phyloP scores from a whole-genome alignment of 2,888 invertebrate genomes.

The Pachymerium ferrugineum region DNA sequence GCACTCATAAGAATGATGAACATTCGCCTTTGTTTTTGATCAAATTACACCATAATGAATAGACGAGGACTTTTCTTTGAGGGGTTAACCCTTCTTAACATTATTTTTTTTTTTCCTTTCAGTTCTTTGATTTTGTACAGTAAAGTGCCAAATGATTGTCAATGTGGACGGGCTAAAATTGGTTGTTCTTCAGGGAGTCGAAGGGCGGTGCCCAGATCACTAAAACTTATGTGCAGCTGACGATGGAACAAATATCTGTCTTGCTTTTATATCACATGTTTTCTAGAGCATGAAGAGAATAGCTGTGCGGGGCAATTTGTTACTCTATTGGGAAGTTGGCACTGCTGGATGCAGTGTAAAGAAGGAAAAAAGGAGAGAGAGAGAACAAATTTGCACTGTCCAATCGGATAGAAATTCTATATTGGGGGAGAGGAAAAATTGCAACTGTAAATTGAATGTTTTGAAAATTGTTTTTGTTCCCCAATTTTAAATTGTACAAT shows the following conservation, averaged over 20 bases:
- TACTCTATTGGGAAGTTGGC: constrained; percentile 3
- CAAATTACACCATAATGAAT: background rate
- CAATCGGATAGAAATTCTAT: constrained; percentile 8
- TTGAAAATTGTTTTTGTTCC: background rate
- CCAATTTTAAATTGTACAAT: too few species aligned
- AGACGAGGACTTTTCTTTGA: background rate
- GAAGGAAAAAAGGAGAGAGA: background rate
- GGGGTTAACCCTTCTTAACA: too few species aligned
- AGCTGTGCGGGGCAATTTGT: background rate
- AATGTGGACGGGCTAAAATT: background rate
- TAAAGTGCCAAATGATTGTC: background rate
- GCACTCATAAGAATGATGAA: background rate
- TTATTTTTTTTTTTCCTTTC: too few species aligned
- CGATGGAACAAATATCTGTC: constrained; percentile 13
- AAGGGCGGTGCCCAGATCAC: too few species aligned
- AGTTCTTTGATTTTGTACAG: background rate
- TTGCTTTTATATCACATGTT: constrained; percentile 6
- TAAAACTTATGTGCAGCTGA: constrained; percentile 3
- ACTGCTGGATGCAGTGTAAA: constrained; percentile 3
- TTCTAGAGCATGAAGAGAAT: constrained; percentile 7
- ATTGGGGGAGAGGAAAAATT: background rate
- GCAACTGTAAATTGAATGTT: background rate
- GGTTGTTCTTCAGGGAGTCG: constrained; percentile 13
- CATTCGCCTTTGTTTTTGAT: background rate
- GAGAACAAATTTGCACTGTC: constrained; percentile 3